Base-by-base conservation (phyloP, 2,888 invertebrate species). In the Ormyrus pomaceus region DNA sequence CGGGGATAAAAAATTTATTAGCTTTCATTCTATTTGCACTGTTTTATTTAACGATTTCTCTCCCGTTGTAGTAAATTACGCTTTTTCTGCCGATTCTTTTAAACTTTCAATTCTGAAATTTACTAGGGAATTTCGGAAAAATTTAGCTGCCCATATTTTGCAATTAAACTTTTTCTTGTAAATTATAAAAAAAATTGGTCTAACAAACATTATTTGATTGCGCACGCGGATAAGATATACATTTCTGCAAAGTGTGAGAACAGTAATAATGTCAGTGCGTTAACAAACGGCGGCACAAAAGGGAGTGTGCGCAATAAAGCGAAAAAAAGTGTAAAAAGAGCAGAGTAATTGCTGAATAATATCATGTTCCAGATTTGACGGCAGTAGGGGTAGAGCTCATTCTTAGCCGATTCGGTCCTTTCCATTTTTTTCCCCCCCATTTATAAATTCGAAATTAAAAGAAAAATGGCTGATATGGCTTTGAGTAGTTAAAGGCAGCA, bases 401-500 rank as follows among this genome's bases (percentile, higher is more conserved):
- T 64, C 64, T 70, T 64, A 48, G n/a, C 45, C 9, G 59, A 34
- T 34, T 34, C 46, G 7, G 19, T 13, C 19, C 55, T n/a, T 45
- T 65, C 11, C 13, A 8, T 70, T 73, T 61, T 68, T 65, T 61
- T 61, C 50, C 48, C 34, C 4, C 34, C 34, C 56, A 53, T 65
- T 75, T 71, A 55, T 75, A 71, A 70, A 79, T 79, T 70, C 66
- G 53, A 75, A 79, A 75, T 65, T 68, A 58, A 62, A 45, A 62
- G 9, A 62, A 11, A 59, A 61, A 69, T 69, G 46, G 4, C 61
- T 46, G 55, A 19, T 10, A 70, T n/a, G 62, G 50, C 34, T 68
- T 78, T 76, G 9, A 62, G 74, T 65, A 65, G 74, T 61, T 59
- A 61, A 58, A 75, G 64, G 58, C 19, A 62, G 62, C 62, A 34